Evolutionary conservation across 2,888 invertebrate genomes (phyloP).

Genomic region (Tipula lateralis): DNA sequence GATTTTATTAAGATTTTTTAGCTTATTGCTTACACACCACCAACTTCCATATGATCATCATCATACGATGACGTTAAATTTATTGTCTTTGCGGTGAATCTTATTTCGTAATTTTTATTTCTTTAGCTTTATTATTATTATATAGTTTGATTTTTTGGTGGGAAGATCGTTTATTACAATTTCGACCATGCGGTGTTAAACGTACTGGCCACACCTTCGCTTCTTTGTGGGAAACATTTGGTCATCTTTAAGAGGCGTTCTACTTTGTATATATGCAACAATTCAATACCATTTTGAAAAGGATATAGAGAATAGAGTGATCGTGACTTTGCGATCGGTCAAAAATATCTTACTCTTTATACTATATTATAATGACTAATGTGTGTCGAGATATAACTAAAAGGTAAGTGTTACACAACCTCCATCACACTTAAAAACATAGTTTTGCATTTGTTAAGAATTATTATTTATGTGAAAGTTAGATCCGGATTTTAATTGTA

Average conservation of each 20-base stretch:
- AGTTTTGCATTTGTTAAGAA: neutral
- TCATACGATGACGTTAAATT: neutral
- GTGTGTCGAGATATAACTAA: neutral
- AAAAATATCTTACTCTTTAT: neutral
- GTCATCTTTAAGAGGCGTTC: neutral
- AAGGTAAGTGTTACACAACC: constrained; percentile 24
- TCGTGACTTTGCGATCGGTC: neutral
- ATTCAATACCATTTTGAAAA: neutral
- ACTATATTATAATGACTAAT: neutral
- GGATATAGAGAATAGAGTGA: neutral
- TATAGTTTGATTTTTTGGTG: neutral
- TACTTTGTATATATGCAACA: neutral
- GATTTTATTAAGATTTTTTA: neutral
- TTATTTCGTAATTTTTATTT: neutral
- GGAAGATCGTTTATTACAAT: neutral
- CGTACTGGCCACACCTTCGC: neutral
- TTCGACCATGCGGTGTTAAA: neutral
- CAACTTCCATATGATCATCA: neutral
- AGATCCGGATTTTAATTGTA: constrained; percentile 11
- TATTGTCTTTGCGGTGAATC: neutral
- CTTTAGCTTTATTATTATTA: no score
- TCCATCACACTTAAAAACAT: neutral
- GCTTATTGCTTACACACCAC: neutral
- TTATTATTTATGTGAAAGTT: neutral
- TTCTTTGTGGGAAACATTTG: neutral